Conservation (phyloP, 2,113 vertebrate species). For the Puntigrus tetrazona region DNA sequence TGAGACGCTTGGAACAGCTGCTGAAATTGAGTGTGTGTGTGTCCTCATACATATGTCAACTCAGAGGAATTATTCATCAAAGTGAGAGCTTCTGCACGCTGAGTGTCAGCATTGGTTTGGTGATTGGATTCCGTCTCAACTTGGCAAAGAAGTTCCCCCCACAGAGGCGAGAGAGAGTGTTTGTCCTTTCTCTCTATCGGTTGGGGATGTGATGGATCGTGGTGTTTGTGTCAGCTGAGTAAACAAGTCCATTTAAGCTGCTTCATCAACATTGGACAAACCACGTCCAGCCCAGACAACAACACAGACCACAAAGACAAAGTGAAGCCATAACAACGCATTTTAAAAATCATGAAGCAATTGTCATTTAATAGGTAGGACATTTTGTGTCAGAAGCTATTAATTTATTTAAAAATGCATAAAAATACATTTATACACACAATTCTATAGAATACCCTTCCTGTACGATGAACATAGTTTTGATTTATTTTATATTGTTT, state of each 20-base stretch:
- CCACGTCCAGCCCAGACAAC: background rate
- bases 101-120: conserved; percentile 26
- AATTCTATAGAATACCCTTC: too few relatives aligned
- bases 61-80: conserved; percentile 48
- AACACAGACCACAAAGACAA: too few relatives aligned
- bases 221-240: conserved; percentile 51
- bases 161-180: conserved; percentile 19
- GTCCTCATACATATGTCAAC: conserved; percentile 33
- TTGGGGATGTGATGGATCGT: conserved; percentile 31
- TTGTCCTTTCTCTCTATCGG: conserved; percentile 39
- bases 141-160: conserved; percentile 34
- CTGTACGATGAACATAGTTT: too few relatives aligned
- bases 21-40: conserved; percentile 28
- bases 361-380: too few relatives aligned
- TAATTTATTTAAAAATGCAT: too few relatives aligned
- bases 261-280: background rate
- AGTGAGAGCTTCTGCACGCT: conserved; percentile 26
- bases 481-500: too few relatives aligned
- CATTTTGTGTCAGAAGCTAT: too few relatives aligned
- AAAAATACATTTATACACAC: too few relatives aligned
- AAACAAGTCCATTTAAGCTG: conserved; percentile 23
- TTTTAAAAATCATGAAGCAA: too few relatives aligned
- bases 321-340: too few relatives aligned
- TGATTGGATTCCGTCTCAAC: conserved; percentile 42
- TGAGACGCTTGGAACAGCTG: conserved; percentile 38